Evolutionary conservation across 2,888 invertebrate genomes (phyloP).

Genomic region (Dimorphilus gyrociliatus): DNA sequence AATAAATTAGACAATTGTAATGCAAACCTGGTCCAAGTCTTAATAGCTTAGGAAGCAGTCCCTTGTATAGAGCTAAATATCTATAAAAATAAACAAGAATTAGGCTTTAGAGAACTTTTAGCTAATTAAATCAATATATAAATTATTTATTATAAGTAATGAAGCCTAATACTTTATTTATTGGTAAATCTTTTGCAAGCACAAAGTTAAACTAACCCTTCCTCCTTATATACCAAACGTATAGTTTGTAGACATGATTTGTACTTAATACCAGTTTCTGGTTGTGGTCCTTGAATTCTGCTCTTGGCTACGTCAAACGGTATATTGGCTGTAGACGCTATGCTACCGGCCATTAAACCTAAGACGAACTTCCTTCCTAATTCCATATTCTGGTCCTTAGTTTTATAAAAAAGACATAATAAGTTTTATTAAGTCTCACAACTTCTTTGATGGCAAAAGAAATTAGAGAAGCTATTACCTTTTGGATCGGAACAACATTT

Average conservation of each 20-base stretch:
- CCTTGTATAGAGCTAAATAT: slow-evolving; percentile 73
- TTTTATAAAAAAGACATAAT: slow-evolving; percentile 8
- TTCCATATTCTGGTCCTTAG: slow-evolving; percentile 26
- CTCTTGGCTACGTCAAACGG: slow-evolving; percentile 93
- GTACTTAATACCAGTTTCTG: slow-evolving; percentile 58
- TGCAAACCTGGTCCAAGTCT: slow-evolving; percentile 57
- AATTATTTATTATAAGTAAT: background rate
- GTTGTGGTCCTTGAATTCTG: slow-evolving; percentile 81
- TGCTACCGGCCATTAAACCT: slow-evolving; percentile 68
- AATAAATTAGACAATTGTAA: background rate
- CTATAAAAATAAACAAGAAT: slow-evolving; percentile 47
- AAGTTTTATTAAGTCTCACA: background rate
- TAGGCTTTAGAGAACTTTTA: too few relatives aligned
- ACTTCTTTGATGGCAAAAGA: too few relatives aligned
- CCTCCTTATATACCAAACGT: slow-evolving; percentile 57
- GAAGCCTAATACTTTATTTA: too few relatives aligned
- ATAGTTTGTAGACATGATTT: slow-evolving; percentile 57
- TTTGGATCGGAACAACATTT: slow-evolving; percentile 40
- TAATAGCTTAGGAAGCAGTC: slow-evolving; percentile 71
- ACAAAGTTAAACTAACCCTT: too few relatives aligned
- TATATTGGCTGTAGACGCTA: slow-evolving; percentile 73
- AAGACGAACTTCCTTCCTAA: slow-evolving; percentile 45
- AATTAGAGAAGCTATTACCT: slow-evolving; percentile 17
- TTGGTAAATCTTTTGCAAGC: too few relatives aligned
- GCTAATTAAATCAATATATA: background rate